Evolutionary conservation across 1,140 invertebrate genomes (phyloP).

Genomic region (Drosophila subobscura): DNA sequence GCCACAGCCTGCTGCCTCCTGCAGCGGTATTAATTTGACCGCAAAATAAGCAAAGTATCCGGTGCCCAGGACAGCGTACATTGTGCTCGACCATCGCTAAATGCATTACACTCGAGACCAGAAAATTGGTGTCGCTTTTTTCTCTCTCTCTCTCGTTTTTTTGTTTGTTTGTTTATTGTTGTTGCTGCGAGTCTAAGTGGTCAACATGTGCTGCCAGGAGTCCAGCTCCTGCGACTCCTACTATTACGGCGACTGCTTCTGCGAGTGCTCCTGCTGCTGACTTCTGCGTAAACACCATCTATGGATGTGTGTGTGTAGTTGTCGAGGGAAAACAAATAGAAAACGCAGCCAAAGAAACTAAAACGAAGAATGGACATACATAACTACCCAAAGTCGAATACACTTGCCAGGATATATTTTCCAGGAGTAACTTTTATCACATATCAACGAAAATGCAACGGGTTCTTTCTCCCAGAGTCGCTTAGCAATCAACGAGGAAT

Average conservation of each 20-base stretch:
- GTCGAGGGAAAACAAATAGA: constrained; percentile 52
- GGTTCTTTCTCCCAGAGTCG: too few relatives aligned
- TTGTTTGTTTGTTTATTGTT: constrained; percentile 1
- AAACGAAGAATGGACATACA: constrained; percentile 5
- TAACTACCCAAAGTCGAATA: neutral
- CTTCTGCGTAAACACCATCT: constrained; percentile 32
- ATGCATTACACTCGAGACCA: constrained; percentile 59
- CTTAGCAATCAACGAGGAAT: too few relatives aligned
- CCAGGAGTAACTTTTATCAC: too few relatives aligned
- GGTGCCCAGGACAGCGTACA: constrained; percentile 25
- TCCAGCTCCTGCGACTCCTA: constrained; percentile 26
- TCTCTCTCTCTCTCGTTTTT: too few relatives aligned
- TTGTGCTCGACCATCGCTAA: constrained; percentile 53
- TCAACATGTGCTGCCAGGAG: constrained; percentile 41
- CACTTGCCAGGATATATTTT: neutral
- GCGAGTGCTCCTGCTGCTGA: constrained; percentile 21
- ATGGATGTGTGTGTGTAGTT: constrained; percentile 46
- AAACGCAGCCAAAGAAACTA: constrained; percentile 34
- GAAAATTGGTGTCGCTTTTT: constrained; percentile 16
- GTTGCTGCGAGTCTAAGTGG: constrained; percentile 16
- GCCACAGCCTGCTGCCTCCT: constrained; percentile 6
- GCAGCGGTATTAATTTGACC: constrained; percentile 66
- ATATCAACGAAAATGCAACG: too few relatives aligned
- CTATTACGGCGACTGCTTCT: neutral
- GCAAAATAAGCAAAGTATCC: constrained; percentile 57